These are phyloP conservation scores for Reticulitermes lucifugus DNA, from an alignment of 2,888 invertebrate species.

Conservation along the genomic window DNA sequence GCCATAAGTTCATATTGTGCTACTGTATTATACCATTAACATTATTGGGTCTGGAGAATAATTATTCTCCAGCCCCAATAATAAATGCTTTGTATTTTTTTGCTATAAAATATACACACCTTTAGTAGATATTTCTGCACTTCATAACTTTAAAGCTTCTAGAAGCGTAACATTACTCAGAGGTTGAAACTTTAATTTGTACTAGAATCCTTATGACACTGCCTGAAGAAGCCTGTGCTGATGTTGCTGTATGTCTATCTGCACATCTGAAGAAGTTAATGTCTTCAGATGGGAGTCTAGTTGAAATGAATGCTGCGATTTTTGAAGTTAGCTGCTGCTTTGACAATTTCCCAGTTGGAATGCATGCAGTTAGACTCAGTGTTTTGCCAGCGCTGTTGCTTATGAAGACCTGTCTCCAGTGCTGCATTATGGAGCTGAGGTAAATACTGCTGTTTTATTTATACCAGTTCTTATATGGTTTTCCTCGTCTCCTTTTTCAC, in stretches of 20 bases:
- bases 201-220: conserved; percentile 45
- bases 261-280: conserved; percentile 38
- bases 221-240: conserved; percentile 31
- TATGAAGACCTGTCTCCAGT: conserved; percentile 57
- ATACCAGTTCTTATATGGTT: too few species aligned
- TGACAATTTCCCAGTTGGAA: conserved; percentile 61
- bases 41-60: too few species aligned
- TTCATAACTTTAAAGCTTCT: too few species aligned
- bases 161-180: too few species aligned
- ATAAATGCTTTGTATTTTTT: too few species aligned
- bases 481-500: too few species aligned
- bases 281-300: conserved; percentile 10
- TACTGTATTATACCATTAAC: too few species aligned
- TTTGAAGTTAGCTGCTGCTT: conserved; percentile 53
- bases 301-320: conserved; percentile 48
- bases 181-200: too few species aligned
- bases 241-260: conserved; percentile 30
- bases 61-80: too few species aligned
- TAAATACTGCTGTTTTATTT: conserved; percentile 1
- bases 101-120: too few species aligned
- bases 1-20: too few species aligned
- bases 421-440: conserved; percentile 56
- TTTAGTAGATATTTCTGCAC: too few species aligned
- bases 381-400: conserved; percentile 58
- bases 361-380: conserved; percentile 57